Base-by-base conservation (phyloP, 2,797 vertebrate genomes). In the Pipistrellus kuhlii region DNA sequence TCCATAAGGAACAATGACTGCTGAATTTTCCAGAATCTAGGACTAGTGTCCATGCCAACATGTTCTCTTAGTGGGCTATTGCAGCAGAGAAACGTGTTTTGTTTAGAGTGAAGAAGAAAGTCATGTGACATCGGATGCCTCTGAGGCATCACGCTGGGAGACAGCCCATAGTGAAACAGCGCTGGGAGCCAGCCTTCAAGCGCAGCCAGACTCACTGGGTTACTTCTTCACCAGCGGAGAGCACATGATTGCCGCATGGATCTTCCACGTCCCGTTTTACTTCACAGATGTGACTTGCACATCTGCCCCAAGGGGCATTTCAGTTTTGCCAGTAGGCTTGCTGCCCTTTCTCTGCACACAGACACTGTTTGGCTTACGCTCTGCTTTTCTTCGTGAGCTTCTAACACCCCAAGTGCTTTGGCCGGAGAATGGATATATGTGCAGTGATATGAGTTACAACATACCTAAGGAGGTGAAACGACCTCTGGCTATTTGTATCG, bases 371-470 rank as follows among this genome's bases (percentile, higher is more conserved):
- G 66, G 59, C 85, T 88, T 21, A 90, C 23, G 23, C 8, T 55
- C 21, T 62, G 17, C 8, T 44, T 68, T 80, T 94, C 88, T 81
- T 80, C 66, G 66, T n/a, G 46, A 94, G 93, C 20, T 32, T 69
- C 23, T 23, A 23, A 32, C 32, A 46, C 48, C 12, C 59, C 12
- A 15, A 27, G 41, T 57, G 14, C 55, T 41, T 91, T 81, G 97
- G 55, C 77, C 44, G 66, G 27, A 35, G 25, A 73, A 92, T 55
- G 53, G 15, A 55, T 91, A 32, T 20, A 5, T 84, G 27, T 64
- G 73, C 78, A 90, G 44, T 69, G n/a, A 68, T 3, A 38, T 92
- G 96, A 96, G 21, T 96, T 97, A 97, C 72, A 85, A 68, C 64
- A 57, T 81, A 57, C 20, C 0, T 90, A 2, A 96, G 64, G 62